Evolutionary conservation across 2,888 invertebrate genomes (phyloP).

Genomic region (Xylota segnis): DNA sequence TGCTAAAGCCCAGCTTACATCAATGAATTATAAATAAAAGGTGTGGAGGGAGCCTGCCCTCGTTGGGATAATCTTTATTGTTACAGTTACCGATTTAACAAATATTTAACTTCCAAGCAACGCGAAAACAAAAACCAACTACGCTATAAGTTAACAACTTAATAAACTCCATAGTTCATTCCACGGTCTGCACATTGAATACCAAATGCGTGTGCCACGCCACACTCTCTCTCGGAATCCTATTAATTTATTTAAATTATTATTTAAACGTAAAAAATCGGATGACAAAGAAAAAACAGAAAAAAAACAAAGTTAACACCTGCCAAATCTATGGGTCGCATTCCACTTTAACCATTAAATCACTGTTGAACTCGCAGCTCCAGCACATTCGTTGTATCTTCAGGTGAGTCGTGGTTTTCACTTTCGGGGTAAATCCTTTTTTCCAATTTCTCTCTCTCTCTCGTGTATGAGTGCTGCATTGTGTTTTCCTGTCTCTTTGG

Average conservation of each 20-base stretch:
- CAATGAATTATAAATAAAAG: no score
- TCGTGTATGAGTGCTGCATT: slow-evolving; percentile 47
- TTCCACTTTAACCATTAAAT: slow-evolving; percentile 57
- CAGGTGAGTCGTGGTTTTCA: slow-evolving; percentile 49
- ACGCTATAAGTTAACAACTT: no score
- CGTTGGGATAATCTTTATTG: no score
- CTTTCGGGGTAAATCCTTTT: slow-evolving; percentile 50
- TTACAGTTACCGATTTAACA: no score
- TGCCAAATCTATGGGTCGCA: not conserved
- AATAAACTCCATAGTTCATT: no score
- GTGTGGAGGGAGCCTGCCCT: no score
- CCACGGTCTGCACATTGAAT: no score
- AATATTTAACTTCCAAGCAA: no score
- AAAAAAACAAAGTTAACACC: not conserved
- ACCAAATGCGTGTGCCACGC: not conserved
- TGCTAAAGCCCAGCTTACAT: no score
- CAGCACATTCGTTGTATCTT: slow-evolving; percentile 42
- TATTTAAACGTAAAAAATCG: not conserved
- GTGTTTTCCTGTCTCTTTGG: slow-evolving; percentile 32
- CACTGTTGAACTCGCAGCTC: slow-evolving; percentile 38
- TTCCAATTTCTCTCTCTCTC: slow-evolving; percentile 29
- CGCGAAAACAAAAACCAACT: no score
- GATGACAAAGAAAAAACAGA: not conserved
- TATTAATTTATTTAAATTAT: slow-evolving; percentile 3
- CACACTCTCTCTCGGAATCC: not conserved